These are phyloP conservation scores for Adela reaumurella DNA, from an alignment of 2,888 invertebrate genomes.

Conservation along the genomic window DNA sequence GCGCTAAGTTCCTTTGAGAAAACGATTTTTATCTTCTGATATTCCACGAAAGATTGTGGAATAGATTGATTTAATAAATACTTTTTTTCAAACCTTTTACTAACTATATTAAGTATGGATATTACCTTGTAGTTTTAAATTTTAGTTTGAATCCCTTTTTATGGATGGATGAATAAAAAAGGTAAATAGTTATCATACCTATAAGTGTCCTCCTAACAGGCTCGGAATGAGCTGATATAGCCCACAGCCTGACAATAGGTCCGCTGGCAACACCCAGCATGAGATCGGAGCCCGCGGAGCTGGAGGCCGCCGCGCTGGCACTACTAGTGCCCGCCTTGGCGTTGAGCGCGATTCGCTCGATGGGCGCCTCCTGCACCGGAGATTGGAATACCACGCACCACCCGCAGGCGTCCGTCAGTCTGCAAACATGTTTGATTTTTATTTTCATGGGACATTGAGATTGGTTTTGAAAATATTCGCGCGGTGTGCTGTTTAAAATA, in stretches of 20 bases:
- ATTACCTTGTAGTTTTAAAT: too few relatives aligned
- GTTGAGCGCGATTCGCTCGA: conserved; percentile 91
- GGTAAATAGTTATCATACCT: conserved; percentile 27
- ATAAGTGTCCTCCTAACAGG: conserved; percentile 45
- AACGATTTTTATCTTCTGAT: too few relatives aligned
- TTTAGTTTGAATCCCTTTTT: too few relatives aligned
- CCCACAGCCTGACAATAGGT: conserved; percentile 43
- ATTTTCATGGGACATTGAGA: neutral
- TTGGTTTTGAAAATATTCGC: neutral
- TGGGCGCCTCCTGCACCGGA: conserved; percentile 82
- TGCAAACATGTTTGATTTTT: conserved; percentile 15
- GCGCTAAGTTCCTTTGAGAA: too few relatives aligned
- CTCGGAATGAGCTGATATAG: conserved; percentile 48
- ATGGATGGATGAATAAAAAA: too few relatives aligned
- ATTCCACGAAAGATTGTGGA: too few relatives aligned
- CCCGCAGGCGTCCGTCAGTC: conserved; percentile 93
- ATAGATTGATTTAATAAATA: too few relatives aligned
- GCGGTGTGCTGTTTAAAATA: too few relatives aligned
- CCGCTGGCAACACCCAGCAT: conserved; percentile 50
- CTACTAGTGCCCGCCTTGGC: conserved; percentile 48
- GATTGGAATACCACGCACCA: conserved; percentile 96
- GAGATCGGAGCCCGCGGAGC: conserved; percentile 36
- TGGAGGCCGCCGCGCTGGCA: conserved; percentile 34
- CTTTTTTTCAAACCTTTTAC: too few relatives aligned
- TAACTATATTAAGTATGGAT: too few relatives aligned